Percentiles rank a stretch among this genome's conserved stretches.
Evolutionary conservation across 2,797 vertebrate genomes (phyloP).

Genomic region (Scyliorhinus canicula): DNA sequence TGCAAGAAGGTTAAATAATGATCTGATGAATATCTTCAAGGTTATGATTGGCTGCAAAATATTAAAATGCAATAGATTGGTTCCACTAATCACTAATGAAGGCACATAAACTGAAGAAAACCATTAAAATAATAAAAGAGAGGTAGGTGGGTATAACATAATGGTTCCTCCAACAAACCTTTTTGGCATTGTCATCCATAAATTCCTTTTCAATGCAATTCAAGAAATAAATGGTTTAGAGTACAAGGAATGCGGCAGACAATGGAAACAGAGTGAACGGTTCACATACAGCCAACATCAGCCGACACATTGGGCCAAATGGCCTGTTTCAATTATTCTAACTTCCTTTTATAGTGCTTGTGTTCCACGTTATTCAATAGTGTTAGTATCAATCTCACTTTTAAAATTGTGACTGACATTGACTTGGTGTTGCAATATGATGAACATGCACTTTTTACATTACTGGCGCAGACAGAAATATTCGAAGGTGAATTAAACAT

Average conservation of each 20-base stretch:
- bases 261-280: too few relatives aligned
- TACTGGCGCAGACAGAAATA: not conserved
- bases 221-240: too few relatives aligned
- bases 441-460: not conserved
- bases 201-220: too few relatives aligned
- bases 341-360: not conserved
- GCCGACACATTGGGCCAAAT: too few relatives aligned
- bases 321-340: too few relatives aligned
- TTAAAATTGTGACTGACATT: not conserved
- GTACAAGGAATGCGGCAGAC: too few relatives aligned
- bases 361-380: not conserved
- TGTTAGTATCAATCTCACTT: not conserved
- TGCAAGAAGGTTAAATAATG: not conserved
- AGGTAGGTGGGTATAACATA: not conserved
- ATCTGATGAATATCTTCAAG: not conserved
- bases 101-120: not conserved
- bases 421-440: not conserved
- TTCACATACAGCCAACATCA: too few relatives aligned
- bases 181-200: too few relatives aligned
- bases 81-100: not conserved
- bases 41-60: not conserved
- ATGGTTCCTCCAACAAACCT: too few relatives aligned
- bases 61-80: not conserved
- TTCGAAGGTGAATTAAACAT: constrained; percentile 25
- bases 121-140: not conserved